Base-by-base conservation (phyloP, 2,888 invertebrate genomes). In the Alitta virens region DNA sequence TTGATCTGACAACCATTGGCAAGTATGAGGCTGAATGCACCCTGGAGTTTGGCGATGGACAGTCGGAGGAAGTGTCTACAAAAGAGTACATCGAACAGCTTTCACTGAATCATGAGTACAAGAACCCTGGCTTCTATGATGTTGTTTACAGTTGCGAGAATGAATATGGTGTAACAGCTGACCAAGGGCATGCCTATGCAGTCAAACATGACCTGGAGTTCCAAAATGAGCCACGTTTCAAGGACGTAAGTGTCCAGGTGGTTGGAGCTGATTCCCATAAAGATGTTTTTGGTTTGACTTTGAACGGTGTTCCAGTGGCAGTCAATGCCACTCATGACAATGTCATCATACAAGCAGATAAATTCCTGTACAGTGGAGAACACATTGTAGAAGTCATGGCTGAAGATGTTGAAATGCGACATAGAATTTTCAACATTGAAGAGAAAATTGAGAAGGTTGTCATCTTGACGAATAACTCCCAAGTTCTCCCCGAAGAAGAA, bases 121-220 rank as follows among this genome's bases (percentile, higher is more conserved):
- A 27, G 0, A 40, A 52, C 1, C 66, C 70, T 18, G 78, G 79
- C 9, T 67, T 69, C 18, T 78, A 74, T 64, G 63, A 69, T 23
- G 56, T 71, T n/a, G 46, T 61, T 2, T 68, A 72, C 1, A 62
- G 58, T 2, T 78, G 78, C 60, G 58, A 57, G 5, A 78, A 79
- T 61, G 56, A 65, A 1, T 75, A 75, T 62, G 78, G 79, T 5
- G 25, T 56, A 16, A 60, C 52, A 12, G 21, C 18, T 0, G n/a
- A 38, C 18, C 25, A 18, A 46, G 46, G 18, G 3, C 46, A 46
- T n/a, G 46, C n/a, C 46, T 21, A 5, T 46, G 46, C 21, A 7
- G 46, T 46, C 46, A 46, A 46, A 16, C 46, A 46, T 21, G 46
- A 40, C 2, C 16, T 57, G 1, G 16, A 42, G 21, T 53, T 40